Percentiles rank a stretch among this genome's conserved stretches.
phyloP scores from a whole-genome alignment of 2,888 invertebrate genomes.

The Xestobium rufovillosum region DNA sequence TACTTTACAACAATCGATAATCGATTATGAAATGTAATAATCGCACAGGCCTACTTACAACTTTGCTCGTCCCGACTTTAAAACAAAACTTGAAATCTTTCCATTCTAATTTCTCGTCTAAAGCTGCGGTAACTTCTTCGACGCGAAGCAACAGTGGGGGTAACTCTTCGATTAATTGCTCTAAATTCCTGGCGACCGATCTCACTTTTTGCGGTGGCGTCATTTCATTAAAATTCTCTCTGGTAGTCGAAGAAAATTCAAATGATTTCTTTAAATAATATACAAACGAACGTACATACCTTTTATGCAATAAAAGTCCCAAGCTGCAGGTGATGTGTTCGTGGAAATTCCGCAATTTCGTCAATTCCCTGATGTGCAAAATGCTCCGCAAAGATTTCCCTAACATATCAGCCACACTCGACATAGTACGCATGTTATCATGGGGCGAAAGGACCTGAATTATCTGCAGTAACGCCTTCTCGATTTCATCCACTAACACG shows the following conservation, averaged over 20 bases:
- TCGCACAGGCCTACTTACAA: constrained; percentile 45
- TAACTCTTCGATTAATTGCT: constrained; percentile 56
- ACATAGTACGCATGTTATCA: constrained; percentile 27
- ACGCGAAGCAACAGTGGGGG: constrained; percentile 50
- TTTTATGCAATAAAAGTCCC: constrained; percentile 49
- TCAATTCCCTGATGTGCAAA: constrained; percentile 49
- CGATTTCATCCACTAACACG: constrained; percentile 51
- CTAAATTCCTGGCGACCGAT: constrained; percentile 54
- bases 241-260: constrained; percentile 32
- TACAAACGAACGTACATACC: constrained; percentile 39
- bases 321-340: constrained; percentile 49
- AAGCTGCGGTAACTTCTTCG: constrained; percentile 54
- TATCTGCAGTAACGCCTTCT: constrained; percentile 54
- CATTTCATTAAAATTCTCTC: constrained; percentile 56
- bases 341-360: constrained; percentile 49
- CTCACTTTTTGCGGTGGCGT: constrained; percentile 51
- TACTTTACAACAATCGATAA: no score
- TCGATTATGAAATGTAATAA: no score
- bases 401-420: constrained; percentile 31
- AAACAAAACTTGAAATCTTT: constrained; percentile 56
- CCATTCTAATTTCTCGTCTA: constrained; percentile 57
- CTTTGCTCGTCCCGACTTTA: constrained; percentile 57
- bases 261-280: background rate
- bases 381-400: constrained; percentile 37
- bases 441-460: constrained; percentile 43